These are phyloP conservation scores for Pterostichus madidus DNA, from an alignment of 2,888 invertebrate genomes.

Conservation along the genomic window DNA sequence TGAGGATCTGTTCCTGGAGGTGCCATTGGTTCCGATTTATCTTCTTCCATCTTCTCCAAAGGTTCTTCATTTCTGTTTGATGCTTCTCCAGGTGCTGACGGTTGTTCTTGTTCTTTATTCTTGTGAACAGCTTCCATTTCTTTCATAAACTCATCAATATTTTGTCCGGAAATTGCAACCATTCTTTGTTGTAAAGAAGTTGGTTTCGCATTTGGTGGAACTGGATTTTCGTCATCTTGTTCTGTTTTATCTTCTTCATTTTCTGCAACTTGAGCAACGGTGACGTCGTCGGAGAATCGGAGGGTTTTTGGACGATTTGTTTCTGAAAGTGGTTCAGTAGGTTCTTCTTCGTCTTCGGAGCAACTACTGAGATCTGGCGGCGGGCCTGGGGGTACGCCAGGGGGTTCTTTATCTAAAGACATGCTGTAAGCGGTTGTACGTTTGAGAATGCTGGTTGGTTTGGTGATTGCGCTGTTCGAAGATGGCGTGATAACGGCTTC, in stretches of 20 bases:
- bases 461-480: not conserved
- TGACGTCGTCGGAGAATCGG: constrained; percentile 56
- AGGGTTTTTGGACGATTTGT: constrained; percentile 65
- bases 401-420: constrained; percentile 83
- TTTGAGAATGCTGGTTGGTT: constrained; percentile 55
- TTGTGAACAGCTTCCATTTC: constrained; percentile 88
- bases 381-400: constrained; percentile 92
- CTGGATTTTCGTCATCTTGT: constrained; percentile 68
- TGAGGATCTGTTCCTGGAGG: constrained; percentile 57
- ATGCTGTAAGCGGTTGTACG: constrained; percentile 61
- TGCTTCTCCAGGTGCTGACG: not conserved
- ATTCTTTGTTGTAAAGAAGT: constrained; percentile 91
- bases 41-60: constrained; percentile 68
- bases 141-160: constrained; percentile 95
- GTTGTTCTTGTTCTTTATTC: constrained; percentile 52
- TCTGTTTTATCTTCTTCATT: constrained; percentile 70
- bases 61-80: constrained; percentile 69
- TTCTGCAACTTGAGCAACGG: constrained; percentile 55
- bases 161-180: constrained; percentile 93
- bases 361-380: constrained; percentile 87
- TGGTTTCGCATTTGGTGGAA: constrained; percentile 78
- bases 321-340: constrained; percentile 72
- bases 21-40: constrained; percentile 61
- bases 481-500: constrained; percentile 69
- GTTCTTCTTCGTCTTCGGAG: constrained; percentile 80